Percentiles rank a stretch among this genome's conserved stretches.
phyloP scores from a whole-genome alignment of 2,113 vertebrate genomes.

The Oreochromis tanganicae region DNA sequence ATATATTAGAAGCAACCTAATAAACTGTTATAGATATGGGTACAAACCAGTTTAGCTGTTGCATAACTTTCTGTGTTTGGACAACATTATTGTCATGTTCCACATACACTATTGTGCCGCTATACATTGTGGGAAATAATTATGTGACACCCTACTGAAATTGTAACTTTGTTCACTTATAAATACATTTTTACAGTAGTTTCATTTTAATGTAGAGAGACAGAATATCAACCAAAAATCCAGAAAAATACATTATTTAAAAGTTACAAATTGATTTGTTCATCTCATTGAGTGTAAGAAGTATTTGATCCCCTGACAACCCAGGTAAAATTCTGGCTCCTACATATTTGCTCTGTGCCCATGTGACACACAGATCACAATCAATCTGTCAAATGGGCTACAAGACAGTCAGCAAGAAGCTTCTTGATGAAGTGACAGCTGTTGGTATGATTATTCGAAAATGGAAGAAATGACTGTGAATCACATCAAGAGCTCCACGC shows the following conservation, averaged over 20 bases:
- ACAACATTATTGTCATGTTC: not conserved
- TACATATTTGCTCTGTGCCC: not conserved
- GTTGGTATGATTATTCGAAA: not conserved
- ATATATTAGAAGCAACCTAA: not conserved
- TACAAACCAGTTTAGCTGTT: not conserved
- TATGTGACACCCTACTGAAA: not conserved
- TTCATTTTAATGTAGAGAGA: not conserved
- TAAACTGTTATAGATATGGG: not conserved
- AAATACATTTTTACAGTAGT: not conserved
- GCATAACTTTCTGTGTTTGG: not conserved
- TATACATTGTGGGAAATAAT: not conserved
- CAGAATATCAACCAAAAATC: not conserved
- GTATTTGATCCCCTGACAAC: not conserved
- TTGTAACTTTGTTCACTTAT: not conserved
- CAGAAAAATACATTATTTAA: not conserved
- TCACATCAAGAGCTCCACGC: not conserved
- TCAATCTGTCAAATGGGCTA: not conserved
- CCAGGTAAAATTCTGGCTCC: not conserved
- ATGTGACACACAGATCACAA: not conserved
- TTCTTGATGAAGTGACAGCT: not conserved
- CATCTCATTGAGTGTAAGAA: not conserved
- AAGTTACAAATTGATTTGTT: not conserved
- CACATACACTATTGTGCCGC: not conserved
- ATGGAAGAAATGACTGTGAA: not conserved
- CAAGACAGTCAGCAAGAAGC: not conserved